A percentile compares a stretch with the other conserved stretches of the same genome.
Evolutionary conservation across 2,797 vertebrate genomes (phyloP).

Genomic region (Channallabes apus): DNA sequence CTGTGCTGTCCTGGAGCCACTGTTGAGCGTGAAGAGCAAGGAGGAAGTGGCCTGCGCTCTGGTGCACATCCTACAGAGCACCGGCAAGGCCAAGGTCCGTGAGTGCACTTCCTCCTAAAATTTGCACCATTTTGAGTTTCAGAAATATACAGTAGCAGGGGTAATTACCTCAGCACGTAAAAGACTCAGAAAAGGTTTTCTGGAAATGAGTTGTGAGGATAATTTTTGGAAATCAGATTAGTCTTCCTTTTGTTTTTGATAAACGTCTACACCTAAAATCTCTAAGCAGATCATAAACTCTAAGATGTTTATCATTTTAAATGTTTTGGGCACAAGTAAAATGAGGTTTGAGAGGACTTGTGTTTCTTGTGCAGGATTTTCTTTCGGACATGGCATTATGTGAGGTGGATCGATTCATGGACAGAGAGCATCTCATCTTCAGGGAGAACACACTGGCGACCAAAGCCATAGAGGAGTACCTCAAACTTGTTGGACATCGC

Average conservation of each 20-base stretch:
- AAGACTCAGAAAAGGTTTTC: not conserved
- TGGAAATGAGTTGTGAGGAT: not conserved
- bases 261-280: not conserved
- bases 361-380: conserved; percentile 81
- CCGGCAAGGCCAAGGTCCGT: conserved; percentile 91
- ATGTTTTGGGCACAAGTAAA: not conserved
- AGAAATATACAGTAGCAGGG: not conserved
- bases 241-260: not conserved
- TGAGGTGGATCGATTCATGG: conserved; percentile 96
- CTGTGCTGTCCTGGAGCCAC: conserved; percentile 89
- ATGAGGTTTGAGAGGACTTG: conserved; percentile 10
- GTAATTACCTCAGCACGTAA: not conserved
- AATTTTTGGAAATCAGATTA: conserved; percentile 3
- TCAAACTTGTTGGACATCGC: conserved; percentile 97
- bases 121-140: not conserved
- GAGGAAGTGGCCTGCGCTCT: conserved; percentile 96
- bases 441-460: conserved; percentile 97
- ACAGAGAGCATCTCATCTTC: conserved; percentile 96
- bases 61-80: conserved; percentile 96
- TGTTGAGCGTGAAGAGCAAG: conserved; percentile 94
- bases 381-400: conserved; percentile 98
- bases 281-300: not conserved
- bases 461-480: conserved; percentile 98
- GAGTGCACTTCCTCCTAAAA: not conserved
- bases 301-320: not conserved